Base-by-base conservation (phyloP, 2,888 invertebrate species). In the Drosophila merina region DNA sequence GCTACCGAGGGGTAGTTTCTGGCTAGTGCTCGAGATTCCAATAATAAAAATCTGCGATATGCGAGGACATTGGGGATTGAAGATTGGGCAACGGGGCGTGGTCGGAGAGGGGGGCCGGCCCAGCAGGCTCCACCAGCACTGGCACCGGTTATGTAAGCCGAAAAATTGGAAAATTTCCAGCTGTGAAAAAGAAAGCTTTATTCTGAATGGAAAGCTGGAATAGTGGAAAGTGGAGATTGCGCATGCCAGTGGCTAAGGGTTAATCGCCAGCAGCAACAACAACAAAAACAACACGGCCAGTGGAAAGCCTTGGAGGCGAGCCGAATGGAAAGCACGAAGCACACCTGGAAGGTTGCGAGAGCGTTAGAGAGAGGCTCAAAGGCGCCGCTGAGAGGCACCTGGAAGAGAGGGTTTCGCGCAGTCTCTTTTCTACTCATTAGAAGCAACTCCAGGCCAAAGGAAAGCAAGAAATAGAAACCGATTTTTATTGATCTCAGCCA, bases 121-220 rank as follows among this genome's bases (percentile, higher is more conserved):
- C 14, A 63, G 72, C 59, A 74, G 47, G 26, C 10, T 50, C 48
- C 28, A 31, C 25, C 28, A 40, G 64, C 73, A 67, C 72, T 69
- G 71, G 73, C 78, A 84, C 84, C 86, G 86, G 80, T 89, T 88
- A 88, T 88, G 79, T 88, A 88, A 88, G 88, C 74, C 69, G 67
- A 75, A 85, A 76, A 44, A 74, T 40, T 81, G 80, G 74, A 86
- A 77, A 75, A 74, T 57, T 85, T 83, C 86, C 83, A 87, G 69
- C 44, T 52, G n/a, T 49, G 48, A 48, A 69, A 69, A 74, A 49
- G 33, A 75, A 77, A 86, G 84, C 83, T 79, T 73, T 69, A 67
- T 56, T 51, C 7, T 40, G 38, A 36, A 10, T 3, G 36, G 36
- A 36, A 36, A 36, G n/a, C n/a, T 10, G 33, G 33, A 33, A 10